A percentile compares a stretch with the other conserved stretches of the same genome.
These are phyloP conservation scores for Laupala kohalensis DNA, from an alignment of 1,140 invertebrate genomes.

Conservation along the genomic window DNA sequence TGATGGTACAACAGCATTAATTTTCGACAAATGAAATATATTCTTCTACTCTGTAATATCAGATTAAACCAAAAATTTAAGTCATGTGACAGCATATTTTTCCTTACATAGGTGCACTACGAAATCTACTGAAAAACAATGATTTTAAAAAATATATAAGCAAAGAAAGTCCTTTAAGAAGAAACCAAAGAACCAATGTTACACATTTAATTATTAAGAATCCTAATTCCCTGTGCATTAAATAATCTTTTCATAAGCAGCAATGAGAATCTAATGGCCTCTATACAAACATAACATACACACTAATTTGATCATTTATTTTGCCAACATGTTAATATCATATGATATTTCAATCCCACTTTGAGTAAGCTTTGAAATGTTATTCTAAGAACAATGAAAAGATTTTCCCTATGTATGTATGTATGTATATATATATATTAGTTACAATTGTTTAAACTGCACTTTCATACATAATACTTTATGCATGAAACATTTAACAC, in stretches of 20 bases:
- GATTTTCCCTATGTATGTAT: background rate
- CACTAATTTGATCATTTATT: background rate
- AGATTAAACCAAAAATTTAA: too few relatives aligned
- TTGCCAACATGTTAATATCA: background rate
- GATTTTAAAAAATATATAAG: too few relatives aligned
- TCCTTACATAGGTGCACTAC: too few relatives aligned
- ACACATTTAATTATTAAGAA: background rate
- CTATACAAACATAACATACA: background rate
- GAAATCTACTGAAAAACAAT: too few relatives aligned
- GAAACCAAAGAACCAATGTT: background rate
- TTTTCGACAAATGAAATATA: too few relatives aligned
- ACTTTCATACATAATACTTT: too few relatives aligned
- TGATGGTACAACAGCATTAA: too few relatives aligned
- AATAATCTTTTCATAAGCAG: background rate
- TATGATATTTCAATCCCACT: background rate
- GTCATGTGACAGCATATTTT: too few relatives aligned
- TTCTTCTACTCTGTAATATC: too few relatives aligned
- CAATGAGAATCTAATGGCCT: background rate
- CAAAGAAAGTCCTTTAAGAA: background rate
- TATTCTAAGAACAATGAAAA: background rate
- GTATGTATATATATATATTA: background rate
- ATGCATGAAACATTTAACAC: too few relatives aligned
- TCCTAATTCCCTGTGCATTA: background rate
- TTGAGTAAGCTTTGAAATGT: background rate
- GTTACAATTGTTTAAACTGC: too few relatives aligned